Conservation (phyloP, 2,113 vertebrate genomes). For the Neofelis nebulosa region DNA sequence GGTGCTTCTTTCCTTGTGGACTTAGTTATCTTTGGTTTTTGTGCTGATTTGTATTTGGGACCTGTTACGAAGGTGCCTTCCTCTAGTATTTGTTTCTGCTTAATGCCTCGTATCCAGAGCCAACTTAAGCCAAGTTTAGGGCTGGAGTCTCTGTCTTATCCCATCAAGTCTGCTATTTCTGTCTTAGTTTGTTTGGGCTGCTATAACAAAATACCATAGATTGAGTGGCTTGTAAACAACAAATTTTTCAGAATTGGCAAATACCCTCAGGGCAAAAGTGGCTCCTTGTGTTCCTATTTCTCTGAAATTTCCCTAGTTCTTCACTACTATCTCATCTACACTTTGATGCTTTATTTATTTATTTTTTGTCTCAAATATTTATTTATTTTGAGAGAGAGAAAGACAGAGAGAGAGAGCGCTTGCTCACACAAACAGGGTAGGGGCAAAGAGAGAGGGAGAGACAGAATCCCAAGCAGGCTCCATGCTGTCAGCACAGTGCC, state of each 20-base stretch:
- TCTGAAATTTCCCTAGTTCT: background rate
- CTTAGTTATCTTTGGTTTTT: background rate
- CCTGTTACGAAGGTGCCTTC: background rate
- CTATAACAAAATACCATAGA: background rate
- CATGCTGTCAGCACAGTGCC: too few relatives aligned
- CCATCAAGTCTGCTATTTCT: background rate
- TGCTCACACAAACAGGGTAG: too few relatives aligned
- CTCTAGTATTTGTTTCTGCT: background rate
- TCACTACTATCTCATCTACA: background rate
- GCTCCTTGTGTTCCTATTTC: too few relatives aligned
- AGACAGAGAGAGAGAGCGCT: too few relatives aligned
- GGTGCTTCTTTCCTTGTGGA: background rate
- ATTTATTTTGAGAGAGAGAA: too few relatives aligned
- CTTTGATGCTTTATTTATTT: background rate
- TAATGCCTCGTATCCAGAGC: background rate
- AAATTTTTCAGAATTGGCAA: too few relatives aligned
- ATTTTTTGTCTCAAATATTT: too few relatives aligned
- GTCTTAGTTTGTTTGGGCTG: background rate
- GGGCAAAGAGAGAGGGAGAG: too few relatives aligned
- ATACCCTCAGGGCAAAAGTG: too few relatives aligned
- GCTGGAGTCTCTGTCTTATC: background rate
- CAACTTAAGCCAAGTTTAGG: background rate
- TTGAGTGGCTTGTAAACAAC: too few relatives aligned
- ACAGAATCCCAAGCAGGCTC: too few relatives aligned
- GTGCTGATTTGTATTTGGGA: background rate